phyloP scores from a whole-genome alignment of 2,797 vertebrate genomes.

The Capromys pilorides region DNA sequence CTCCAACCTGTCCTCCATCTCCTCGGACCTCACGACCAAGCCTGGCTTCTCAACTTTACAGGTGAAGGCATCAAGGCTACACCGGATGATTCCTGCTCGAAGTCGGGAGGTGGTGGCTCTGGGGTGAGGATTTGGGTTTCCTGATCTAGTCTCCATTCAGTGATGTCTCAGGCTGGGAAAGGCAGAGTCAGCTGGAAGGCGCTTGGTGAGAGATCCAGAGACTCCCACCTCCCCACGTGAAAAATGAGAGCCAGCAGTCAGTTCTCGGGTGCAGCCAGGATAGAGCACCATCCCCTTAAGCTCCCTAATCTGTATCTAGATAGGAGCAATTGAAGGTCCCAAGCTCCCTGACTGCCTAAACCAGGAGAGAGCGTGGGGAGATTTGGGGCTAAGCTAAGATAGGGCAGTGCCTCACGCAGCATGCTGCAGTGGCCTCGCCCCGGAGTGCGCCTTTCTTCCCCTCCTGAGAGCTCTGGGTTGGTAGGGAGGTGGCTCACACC shows the following conservation, averaged over 20 bases:
- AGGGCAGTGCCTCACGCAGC: neutral
- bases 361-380: neutral
- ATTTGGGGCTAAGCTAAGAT: neutral
- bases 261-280: neutral
- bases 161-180: neutral
- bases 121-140: neutral
- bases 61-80: neutral
- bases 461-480: neutral
- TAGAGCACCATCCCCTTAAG: neutral
- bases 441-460: neutral
- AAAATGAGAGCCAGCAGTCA: neutral
- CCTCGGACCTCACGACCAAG: neutral
- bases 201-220: neutral
- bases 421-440: neutral
- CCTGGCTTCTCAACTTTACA: neutral
- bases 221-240: neutral
- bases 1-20: neutral
- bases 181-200: neutral
- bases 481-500: neutral
- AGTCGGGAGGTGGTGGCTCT: neutral
- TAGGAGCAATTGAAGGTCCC: neutral
- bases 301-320: neutral
- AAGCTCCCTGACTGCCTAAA: neutral
- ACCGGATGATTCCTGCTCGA: neutral
- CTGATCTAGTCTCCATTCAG: neutral